Evolutionary conservation across 2,113 vertebrate genomes (phyloP).

Genomic region (Chelonoidis abingdonii): DNA sequence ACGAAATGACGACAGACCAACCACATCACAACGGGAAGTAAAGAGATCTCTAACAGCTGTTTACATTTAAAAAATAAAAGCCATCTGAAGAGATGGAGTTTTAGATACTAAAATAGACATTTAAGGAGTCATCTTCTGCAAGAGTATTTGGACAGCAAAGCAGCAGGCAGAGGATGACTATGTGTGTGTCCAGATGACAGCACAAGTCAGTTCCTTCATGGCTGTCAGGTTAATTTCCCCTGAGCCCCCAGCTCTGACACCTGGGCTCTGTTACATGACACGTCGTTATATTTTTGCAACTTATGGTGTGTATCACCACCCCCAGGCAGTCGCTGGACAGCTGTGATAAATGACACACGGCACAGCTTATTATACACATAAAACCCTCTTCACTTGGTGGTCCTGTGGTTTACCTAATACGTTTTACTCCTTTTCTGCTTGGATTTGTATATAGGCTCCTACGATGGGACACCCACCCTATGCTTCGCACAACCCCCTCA

Average conservation of each 20-base stretch:
- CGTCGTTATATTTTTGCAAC: slow-evolving; percentile 36
- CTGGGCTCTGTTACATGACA: slow-evolving; percentile 59
- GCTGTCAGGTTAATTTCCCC: slow-evolving; percentile 43
- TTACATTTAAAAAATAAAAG: background rate
- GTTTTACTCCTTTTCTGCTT: slow-evolving; percentile 13
- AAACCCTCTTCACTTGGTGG: slow-evolving; percentile 39
- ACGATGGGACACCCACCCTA: background rate
- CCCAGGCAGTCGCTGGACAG: background rate
- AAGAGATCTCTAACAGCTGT: slow-evolving; percentile 23
- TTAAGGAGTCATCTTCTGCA: background rate
- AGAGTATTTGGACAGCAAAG: background rate
- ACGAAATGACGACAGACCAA: background rate
- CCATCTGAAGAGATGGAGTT: background rate
- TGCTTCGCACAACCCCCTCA: background rate
- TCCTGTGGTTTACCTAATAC: slow-evolving; percentile 19
- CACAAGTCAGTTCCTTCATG: background rate
- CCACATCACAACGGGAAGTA: background rate
- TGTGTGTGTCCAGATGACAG: rapidly evolving
- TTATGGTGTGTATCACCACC: slow-evolving; percentile 60
- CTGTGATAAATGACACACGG: slow-evolving; percentile 31
- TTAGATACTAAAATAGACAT: slow-evolving; percentile 16
- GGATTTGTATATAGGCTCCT: background rate
- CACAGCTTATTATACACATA: slow-evolving; percentile 21
- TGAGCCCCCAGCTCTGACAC: background rate
- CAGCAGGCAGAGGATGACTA: rapidly evolving